phyloP scores from a whole-genome alignment of 2,113 vertebrate species.

The Chunga burmeisteri region DNA sequence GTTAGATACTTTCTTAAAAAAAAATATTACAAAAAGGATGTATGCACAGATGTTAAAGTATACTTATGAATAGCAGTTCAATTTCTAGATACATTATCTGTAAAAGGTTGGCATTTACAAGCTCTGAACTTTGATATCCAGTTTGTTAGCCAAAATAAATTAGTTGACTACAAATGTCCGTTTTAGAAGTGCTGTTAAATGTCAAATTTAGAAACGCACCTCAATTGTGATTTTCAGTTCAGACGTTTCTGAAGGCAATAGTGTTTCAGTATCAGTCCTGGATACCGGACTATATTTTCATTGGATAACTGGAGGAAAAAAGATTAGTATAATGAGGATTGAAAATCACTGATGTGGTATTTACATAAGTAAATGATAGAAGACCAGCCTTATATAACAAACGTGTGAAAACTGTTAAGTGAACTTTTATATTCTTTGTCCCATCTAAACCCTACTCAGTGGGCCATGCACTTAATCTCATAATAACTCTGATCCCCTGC shows the following conservation, averaged over 20 bases:
- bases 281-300: not conserved
- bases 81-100: not conserved
- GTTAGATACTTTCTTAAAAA: conserved; percentile 18
- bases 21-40: not conserved
- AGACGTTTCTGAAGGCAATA: not conserved
- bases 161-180: not conserved
- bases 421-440: conserved; percentile 80
- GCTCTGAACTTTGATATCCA: not conserved
- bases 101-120: not conserved
- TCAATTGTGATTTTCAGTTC: conserved; percentile 39
- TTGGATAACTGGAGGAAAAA: conserved; percentile 11
- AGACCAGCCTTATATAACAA: conserved; percentile 70
- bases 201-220: conserved; percentile 6
- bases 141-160: conserved; percentile 22
- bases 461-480: conserved; percentile 83
- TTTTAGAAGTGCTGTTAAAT: conserved; percentile 19
- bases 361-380: conserved; percentile 67
- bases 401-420: conserved; percentile 78
- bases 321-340: conserved; percentile 49
- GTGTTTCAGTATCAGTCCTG: conserved; percentile 34
- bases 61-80: not conserved
- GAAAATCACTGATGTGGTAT: conserved; percentile 46
- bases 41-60: not conserved
- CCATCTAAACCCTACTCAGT: conserved; percentile 78
- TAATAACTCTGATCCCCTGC: conserved; percentile 84